A percentile compares a stretch with the other conserved stretches of the same genome.
Evolutionary conservation across 2,113 vertebrate genomes (phyloP).

Genomic region (Rhinoptilus africanus): DNA sequence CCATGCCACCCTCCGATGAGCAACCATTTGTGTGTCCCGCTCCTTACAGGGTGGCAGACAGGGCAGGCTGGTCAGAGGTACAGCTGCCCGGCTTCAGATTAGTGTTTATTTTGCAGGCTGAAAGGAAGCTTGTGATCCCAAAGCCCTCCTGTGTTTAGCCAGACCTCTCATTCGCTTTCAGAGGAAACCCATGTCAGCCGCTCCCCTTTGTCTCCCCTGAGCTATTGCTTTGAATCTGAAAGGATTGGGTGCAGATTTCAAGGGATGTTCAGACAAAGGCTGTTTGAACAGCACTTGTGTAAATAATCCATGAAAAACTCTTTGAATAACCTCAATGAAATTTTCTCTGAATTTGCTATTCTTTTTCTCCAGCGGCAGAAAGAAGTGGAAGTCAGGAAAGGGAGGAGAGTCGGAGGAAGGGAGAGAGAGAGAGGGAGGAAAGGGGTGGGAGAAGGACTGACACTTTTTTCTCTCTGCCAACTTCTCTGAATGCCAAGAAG

Average conservation of each 20-base stretch:
- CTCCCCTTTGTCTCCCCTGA: constrained; percentile 40
- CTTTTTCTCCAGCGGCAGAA: constrained; percentile 49
- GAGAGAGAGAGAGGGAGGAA: background rate
- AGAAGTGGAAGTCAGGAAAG: constrained; percentile 45
- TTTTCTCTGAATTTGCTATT: constrained; percentile 58
- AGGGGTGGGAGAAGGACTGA: background rate
- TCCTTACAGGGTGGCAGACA: accelerated
- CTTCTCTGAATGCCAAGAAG: constrained; percentile 59
- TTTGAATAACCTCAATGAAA: constrained; percentile 54
- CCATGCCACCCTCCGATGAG: accelerated
- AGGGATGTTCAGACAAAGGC: constrained; percentile 44
- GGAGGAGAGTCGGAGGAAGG: background rate
- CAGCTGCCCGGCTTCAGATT: constrained; percentile 24
- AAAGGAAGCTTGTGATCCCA: constrained; percentile 49
- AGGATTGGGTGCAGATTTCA: constrained; percentile 61
- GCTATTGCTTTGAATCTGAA: constrained; percentile 53
- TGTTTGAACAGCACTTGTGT: constrained; percentile 54
- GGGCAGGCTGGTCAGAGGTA: background rate
- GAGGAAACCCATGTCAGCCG: constrained; percentile 48
- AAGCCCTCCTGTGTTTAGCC: constrained; percentile 49
- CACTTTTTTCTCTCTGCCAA: constrained; percentile 63
- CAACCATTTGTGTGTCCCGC: background rate
- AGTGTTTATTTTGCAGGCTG: constrained; percentile 61
- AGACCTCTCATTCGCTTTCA: constrained; percentile 39
- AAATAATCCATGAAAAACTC: constrained; percentile 49